Percentiles rank a stretch among this genome's conserved stretches.
Conservation (phyloP, 2,797 vertebrate species). For the Intellagama lesueurii region DNA sequence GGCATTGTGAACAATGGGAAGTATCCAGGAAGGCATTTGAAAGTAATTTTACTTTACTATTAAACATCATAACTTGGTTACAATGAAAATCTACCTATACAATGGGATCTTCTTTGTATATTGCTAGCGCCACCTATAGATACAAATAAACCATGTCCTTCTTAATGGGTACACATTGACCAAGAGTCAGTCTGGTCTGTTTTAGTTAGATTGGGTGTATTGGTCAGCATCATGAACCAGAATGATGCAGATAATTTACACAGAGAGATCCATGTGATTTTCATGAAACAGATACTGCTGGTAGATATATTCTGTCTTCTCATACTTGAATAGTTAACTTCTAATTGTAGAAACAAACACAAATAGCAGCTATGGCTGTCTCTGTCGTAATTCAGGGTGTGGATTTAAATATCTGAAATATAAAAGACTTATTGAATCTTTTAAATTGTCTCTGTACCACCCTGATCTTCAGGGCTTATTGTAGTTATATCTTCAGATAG, state of each 20-base stretch:
- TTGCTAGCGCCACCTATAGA: conserved; percentile 69
- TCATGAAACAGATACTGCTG: not conserved
- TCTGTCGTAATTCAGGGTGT: conserved; percentile 5
- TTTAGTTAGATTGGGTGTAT: not conserved
- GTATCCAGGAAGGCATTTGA: not conserved
- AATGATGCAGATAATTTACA: not conserved
- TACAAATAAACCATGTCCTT: not conserved
- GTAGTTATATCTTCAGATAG: not conserved
- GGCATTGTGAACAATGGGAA: not conserved
- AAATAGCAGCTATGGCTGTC: not conserved
- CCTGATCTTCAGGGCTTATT: not conserved
- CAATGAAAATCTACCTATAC: not conserved
- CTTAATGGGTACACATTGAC: not conserved
- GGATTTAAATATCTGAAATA: not conserved
- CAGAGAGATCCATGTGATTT: not conserved
- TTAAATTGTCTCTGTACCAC: not conserved
- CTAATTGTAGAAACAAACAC: not conserved
- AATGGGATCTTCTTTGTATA: conserved; percentile 8
- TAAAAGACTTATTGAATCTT: not conserved
- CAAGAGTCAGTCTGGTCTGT: not conserved
- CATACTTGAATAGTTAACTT: not conserved
- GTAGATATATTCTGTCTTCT: not conserved
- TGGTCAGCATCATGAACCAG: not conserved
- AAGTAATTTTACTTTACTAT: not conserved
- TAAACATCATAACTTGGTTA: not conserved